Conservation (phyloP, 2,113 vertebrate genomes). For the Proteles cristata region DNA sequence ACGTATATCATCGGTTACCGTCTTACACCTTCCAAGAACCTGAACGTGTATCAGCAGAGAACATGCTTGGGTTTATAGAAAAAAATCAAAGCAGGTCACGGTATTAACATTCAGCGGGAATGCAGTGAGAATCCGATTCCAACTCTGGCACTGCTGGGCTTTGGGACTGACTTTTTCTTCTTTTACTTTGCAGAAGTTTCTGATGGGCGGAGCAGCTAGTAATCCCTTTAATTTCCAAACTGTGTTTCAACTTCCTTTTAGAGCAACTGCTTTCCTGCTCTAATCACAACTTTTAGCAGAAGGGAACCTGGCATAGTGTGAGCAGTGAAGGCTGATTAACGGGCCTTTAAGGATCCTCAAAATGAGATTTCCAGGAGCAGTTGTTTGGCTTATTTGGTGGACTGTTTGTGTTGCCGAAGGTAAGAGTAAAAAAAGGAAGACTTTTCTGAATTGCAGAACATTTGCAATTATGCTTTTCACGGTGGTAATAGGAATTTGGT, state of each 20-base stretch:
- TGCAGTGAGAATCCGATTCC: neutral
- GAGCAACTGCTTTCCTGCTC: neutral
- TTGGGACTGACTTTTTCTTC: neutral
- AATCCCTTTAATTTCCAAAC: neutral
- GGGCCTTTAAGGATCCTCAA: neutral
- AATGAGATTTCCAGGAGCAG: constrained; percentile 26
- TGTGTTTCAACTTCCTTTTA: constrained; percentile 42
- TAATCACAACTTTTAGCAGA: neutral
- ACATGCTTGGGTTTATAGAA: neutral
- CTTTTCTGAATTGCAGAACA: neutral
- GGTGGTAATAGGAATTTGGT: neutral
- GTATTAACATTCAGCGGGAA: neutral
- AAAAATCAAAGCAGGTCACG: neutral
- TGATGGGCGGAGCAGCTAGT: constrained; percentile 59
- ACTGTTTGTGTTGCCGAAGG: constrained; percentile 56
- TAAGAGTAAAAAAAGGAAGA: neutral
- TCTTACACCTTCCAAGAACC: constrained; percentile 16
- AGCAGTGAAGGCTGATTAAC: neutral
- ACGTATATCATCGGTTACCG: neutral
- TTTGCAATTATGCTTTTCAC: neutral
- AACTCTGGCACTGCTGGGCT: neutral
- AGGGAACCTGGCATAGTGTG: neutral
- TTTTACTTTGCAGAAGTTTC: constrained; percentile 37
- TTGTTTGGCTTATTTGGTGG: constrained; percentile 55
- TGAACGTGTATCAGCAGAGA: neutral